Base-by-base conservation (phyloP, 2,888 invertebrate genomes). In the Tinea pellionella region DNA sequence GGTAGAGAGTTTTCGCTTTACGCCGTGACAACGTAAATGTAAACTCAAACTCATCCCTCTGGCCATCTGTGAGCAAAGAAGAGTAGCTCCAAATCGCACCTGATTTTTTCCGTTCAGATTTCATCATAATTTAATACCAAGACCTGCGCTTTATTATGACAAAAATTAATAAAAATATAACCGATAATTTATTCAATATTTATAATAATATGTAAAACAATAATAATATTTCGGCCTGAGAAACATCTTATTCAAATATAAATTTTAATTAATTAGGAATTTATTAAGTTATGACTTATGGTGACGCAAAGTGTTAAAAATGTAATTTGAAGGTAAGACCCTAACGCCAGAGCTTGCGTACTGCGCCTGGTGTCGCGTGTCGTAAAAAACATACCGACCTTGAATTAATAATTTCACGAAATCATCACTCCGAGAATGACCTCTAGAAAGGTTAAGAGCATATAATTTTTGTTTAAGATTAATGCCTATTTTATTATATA, bases 371-470 rank as follows among this genome's bases (percentile, higher is more conserved):
- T 37, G 47, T 59, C 47, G 41, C 43, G 30, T 59, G 59, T 59
- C 16, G 59, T 59, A 60, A 60, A 55, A 74, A 75, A 73, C 74
- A 66, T 64, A 71, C 63, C 66, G 74, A 72, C 84, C 81, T 82
- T 84, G 78, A 77, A 77, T 67, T 71, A n/a, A 29, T 77, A 80
- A 81, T 81, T 85, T 83, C 80, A 77, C 75, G 73, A 78, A 75
- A 72, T 74, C 71, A 73, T 72, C 72, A 72, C 70, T 13, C 19
- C 32, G 57, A 29, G 65, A 66, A 15, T 42, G 80, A 80, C 83
- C 80, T 79, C 72, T 78, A 72, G 69, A 80, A 85, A 85, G 84
- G 84, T 84, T 81, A 83, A 79, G 75, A 77, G 77, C 76, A 77
- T 77, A 79, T 80, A 74, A 77, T 74, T 80, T 81, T 81, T 81